These are phyloP conservation scores for Ctena decussata DNA, from an alignment of 2,888 invertebrate species.

Conservation along the genomic window DNA sequence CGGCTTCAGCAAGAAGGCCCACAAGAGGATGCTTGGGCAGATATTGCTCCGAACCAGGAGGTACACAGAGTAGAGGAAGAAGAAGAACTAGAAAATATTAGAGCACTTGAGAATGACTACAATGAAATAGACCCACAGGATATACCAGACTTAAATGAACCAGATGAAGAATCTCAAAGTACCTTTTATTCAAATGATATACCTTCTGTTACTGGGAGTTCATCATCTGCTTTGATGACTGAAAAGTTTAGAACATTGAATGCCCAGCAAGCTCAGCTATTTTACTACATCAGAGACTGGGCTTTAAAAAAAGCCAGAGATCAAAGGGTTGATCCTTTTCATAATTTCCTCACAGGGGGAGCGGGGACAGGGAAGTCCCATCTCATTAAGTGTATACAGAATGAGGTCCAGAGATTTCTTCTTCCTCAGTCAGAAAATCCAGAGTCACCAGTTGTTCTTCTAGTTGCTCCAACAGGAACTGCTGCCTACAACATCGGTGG, in stretches of 20 bases:
- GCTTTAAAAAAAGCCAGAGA: no score
- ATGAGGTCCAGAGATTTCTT: conserved; percentile 13
- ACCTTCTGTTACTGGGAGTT: no score
- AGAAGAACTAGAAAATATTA: not conserved
- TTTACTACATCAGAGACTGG: no score
- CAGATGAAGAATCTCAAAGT: no score
- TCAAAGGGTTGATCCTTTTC: not conserved
- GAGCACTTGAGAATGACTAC: not conserved
- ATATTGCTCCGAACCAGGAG: conserved; percentile 28
- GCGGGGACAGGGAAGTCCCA: conserved; percentile 42
- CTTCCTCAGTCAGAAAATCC: conserved; percentile 16
- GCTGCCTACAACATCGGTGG: conserved; percentile 76
- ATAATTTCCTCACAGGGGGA: conserved; percentile 3
- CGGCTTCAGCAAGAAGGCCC: not conserved
- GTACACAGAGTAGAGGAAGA: conserved; percentile 2
- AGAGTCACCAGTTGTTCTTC: conserved; percentile 40
- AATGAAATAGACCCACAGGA: no score
- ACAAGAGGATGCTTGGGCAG: conserved; percentile 42
- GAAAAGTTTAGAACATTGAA: no score
- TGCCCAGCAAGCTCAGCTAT: no score
- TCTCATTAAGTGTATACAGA: conserved; percentile 32
- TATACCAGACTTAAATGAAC: no score
- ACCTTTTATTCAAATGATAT: no score
- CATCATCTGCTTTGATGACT: no score
- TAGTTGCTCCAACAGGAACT: conserved; percentile 70